Evolutionary conservation across 92 coral and sea anemone species (phyloP).

Genomic region (Umimayanthus chanpuru): DNA sequence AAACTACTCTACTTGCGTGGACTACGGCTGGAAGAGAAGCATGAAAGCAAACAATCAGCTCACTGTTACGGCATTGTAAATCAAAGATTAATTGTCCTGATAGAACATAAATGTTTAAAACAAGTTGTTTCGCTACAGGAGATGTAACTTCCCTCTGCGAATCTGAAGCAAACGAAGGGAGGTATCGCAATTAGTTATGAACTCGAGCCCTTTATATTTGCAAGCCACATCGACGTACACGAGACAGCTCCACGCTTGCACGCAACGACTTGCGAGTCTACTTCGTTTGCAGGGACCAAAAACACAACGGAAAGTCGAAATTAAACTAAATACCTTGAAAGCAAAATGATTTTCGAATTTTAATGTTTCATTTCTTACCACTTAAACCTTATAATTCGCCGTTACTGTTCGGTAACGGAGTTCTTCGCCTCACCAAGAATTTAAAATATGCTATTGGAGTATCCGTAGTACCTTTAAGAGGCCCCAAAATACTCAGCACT

Average conservation of each 20-base stretch:
- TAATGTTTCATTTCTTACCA: conserved; percentile 40
- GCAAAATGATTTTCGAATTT: conserved; percentile 36
- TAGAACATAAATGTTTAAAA: conserved; percentile 9
- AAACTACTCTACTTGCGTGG: conserved; percentile 42
- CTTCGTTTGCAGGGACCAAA: conserved; percentile 7
- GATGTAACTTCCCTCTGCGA: conserved; percentile 27
- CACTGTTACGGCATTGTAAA: conserved; percentile 4
- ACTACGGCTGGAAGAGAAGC: conserved; percentile 33
- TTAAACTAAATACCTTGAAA: conserved; percentile 28
- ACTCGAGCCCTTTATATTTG: conserved; percentile 34
- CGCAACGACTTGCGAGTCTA: conserved; percentile 25
- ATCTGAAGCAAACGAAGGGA: conserved; percentile 4
- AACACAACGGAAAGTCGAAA: background rate
- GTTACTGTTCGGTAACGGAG: conserved; percentile 49
- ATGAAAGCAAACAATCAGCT: conserved; percentile 3
- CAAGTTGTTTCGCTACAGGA: conserved; percentile 41
- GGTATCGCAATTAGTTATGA: conserved; percentile 33
- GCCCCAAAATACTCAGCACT: background rate
- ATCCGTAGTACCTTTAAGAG: conserved; percentile 12
- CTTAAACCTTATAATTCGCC: conserved; percentile 36
- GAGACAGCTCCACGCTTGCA: conserved; percentile 35
- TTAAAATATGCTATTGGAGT: conserved; percentile 30
- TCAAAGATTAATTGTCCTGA: conserved; percentile 5
- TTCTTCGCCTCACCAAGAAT: conserved; percentile 41
- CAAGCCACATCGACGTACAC: conserved; percentile 36